A percentile compares a stretch with the other conserved stretches of the same genome.
Evolutionary conservation across 2,113 vertebrate genomes (phyloP).

Genomic region (Eulemur macaco): DNA sequence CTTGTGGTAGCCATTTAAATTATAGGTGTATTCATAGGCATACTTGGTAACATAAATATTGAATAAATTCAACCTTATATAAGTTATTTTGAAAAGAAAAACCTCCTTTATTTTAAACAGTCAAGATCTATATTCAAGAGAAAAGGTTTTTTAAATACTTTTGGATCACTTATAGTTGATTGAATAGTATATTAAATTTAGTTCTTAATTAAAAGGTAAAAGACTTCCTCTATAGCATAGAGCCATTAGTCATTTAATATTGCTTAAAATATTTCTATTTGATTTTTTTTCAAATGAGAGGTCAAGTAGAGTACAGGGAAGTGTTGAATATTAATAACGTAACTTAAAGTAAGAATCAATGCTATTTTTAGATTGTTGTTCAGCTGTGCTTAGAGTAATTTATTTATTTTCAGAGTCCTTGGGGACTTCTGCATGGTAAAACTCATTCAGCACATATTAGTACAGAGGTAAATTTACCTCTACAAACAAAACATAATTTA

Average conservation of each 20-base stretch:
- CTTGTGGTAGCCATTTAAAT: slow-evolving; percentile 70
- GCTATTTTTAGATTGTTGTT: slow-evolving; percentile 77
- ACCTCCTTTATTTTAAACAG: slow-evolving; percentile 51
- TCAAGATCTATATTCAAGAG: slow-evolving; percentile 72
- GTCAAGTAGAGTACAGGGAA: slow-evolving; percentile 61
- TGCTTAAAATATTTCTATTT: slow-evolving; percentile 71
- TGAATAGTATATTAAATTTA: slow-evolving; percentile 52
- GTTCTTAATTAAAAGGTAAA: slow-evolving; percentile 70
- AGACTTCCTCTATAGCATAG: slow-evolving; percentile 41
- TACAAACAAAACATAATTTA: slow-evolving; percentile 77
- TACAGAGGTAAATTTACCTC: slow-evolving; percentile 65
- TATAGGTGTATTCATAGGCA: slow-evolving; percentile 69
- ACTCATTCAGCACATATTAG: slow-evolving; percentile 59
- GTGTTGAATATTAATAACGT: slow-evolving; percentile 68
- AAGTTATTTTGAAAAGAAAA: slow-evolving; percentile 69
- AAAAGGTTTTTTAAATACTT: slow-evolving; percentile 62
- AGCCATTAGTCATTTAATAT: slow-evolving; percentile 60
- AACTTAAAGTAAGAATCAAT: slow-evolving; percentile 71
- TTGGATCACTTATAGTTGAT: slow-evolving; percentile 47
- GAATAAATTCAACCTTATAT: slow-evolving; percentile 61
- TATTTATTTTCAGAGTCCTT: slow-evolving; percentile 74
- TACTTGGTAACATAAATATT: slow-evolving; percentile 73
- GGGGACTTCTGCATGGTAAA: slow-evolving; percentile 65
- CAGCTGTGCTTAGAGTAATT: slow-evolving; percentile 69
- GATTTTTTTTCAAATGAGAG: slow-evolving; percentile 49